These are phyloP conservation scores for Thaleichthys pacificus DNA, from an alignment of 2,797 vertebrate species.

Conservation along the genomic window DNA sequence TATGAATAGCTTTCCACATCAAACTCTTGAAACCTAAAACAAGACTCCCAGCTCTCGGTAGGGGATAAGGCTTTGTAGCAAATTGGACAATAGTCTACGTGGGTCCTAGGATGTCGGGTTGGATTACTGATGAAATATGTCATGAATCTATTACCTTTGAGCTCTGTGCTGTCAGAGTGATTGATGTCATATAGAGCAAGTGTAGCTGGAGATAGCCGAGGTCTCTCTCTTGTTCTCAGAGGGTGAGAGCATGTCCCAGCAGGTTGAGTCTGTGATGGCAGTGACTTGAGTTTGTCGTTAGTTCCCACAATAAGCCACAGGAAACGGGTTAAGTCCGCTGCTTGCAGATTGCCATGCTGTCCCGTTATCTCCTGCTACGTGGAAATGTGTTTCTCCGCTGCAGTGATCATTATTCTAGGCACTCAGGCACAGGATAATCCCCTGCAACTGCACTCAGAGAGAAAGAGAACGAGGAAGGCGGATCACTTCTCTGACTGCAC, in stretches of 20 bases:
- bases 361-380: conserved; percentile 74
- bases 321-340: conserved; percentile 71
- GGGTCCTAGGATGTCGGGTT: conserved; percentile 12
- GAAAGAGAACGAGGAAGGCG: conserved; percentile 50
- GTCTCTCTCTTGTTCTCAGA: conserved; percentile 18
- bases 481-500: conserved; percentile 50
- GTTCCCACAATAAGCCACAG: conserved; percentile 58
- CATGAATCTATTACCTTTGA: conserved; percentile 18
- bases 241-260: conserved; percentile 4
- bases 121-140: conserved; percentile 5
- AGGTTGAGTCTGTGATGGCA: conserved; percentile 25
- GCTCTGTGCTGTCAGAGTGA: conserved; percentile 14
- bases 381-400: conserved; percentile 72
- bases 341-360: conserved; percentile 65
- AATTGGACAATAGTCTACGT: conserved; percentile 17
- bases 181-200: conserved; percentile 17
- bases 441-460: conserved; percentile 57
- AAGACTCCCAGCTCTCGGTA: conserved; percentile 32
- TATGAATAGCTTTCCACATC: conserved; percentile 33
- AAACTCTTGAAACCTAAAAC: conserved; percentile 42
- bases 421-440: conserved; percentile 74
- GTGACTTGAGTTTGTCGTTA: conserved; percentile 48
- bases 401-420: conserved; percentile 77
- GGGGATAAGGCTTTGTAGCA: conserved; percentile 16
- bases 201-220: conserved; percentile 10